Evolutionary conservation across 2,797 vertebrate species (phyloP).

Genomic region (Enteromius anoplus): DNA sequence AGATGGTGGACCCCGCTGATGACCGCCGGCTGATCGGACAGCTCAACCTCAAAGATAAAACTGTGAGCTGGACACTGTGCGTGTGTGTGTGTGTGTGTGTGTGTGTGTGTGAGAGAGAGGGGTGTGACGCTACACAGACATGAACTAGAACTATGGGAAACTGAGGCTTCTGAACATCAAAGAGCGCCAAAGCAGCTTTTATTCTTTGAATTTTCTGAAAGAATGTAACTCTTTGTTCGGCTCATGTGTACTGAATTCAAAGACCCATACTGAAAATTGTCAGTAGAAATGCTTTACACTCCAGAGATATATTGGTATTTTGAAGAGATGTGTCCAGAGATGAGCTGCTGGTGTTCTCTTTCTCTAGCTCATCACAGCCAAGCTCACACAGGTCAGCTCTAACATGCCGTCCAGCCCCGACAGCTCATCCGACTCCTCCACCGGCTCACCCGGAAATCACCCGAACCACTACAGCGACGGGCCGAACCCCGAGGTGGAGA

Average conservation of each 20-base stretch:
- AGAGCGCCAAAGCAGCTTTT: no score
- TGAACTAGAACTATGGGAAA: no score
- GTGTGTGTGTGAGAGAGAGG: no score
- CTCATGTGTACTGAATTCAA: no score
- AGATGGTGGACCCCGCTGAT: conserved; percentile 94
- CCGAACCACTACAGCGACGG: conserved; percentile 97
- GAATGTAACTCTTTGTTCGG: no score
- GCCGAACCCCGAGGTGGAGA: conserved; percentile 97
- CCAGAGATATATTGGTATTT: neutral
- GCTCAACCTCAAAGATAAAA: conserved; percentile 97
- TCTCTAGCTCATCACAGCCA: conserved; percentile 92
- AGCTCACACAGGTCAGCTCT: conserved; percentile 97
- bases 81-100: neutral
- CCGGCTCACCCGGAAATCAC: conserved; percentile 96
- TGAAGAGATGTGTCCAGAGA: neutral
- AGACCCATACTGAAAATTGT: no score
- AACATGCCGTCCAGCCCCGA: conserved; percentile 99
- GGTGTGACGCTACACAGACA: no score
- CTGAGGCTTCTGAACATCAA: no score
- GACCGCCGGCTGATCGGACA: conserved; percentile 97
- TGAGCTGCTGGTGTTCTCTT: neutral
- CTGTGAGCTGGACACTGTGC: conserved; percentile 74
- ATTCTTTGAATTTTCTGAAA: no score
- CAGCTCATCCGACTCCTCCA: conserved; percentile 98
- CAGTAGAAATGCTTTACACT: no score